Conservation (phyloP, 2,113 vertebrate species). For the Stigmatopora nigra region DNA sequence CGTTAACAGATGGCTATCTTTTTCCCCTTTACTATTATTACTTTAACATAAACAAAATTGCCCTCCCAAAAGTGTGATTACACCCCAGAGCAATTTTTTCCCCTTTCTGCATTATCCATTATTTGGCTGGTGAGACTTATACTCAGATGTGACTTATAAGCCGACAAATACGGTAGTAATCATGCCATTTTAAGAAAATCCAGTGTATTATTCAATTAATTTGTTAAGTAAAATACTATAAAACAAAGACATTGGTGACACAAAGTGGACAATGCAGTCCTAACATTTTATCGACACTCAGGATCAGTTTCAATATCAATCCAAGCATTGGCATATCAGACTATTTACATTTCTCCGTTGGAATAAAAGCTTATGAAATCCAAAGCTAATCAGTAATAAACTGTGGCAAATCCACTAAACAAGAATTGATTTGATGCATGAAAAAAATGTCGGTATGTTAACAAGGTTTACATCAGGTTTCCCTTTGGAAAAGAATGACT, state of each 20-base stretch:
- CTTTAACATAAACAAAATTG: no score
- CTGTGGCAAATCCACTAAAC: not conserved
- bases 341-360: constrained; percentile 8
- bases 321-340: constrained; percentile 35
- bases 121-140: no score
- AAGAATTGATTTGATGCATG: not conserved
- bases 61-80: not conserved
- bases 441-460: constrained; percentile 3
- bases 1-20: no score
- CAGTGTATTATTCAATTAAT: no score
- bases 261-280: not conserved
- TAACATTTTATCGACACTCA: constrained; percentile 14
- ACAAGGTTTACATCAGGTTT: constrained; percentile 12
- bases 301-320: constrained; percentile 20
- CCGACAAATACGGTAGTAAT: not conserved
- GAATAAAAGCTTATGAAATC: not conserved
- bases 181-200: not conserved
- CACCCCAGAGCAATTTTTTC: no score
- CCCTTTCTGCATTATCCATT: no score
- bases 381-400: not conserved
- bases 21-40: no score
- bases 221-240: no score
- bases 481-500: not conserved
- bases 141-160: no score
- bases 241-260: no score